phyloP scores from a whole-genome alignment of 2,888 invertebrate species.

The Philopedon plagiatum region DNA sequence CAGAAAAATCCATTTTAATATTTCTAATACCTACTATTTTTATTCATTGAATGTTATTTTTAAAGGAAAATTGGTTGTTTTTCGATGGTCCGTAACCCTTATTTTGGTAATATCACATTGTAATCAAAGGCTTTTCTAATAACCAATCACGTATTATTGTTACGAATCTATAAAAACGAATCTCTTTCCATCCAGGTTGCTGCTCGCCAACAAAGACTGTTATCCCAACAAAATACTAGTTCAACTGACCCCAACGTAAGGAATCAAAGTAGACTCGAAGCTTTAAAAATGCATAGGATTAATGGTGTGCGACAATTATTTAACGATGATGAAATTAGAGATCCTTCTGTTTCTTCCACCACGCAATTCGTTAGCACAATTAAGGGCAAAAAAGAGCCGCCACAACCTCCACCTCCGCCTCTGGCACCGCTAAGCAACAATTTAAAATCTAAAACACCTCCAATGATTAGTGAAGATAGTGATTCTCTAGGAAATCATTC shows the following conservation, averaged over 20 bases:
- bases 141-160: background rate
- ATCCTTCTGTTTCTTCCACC: slow-evolving; percentile 66
- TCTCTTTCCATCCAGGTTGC: slow-evolving; percentile 71
- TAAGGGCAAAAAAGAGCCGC: slow-evolving; percentile 67
- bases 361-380: slow-evolving; percentile 61
- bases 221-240: slow-evolving; percentile 68
- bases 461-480: slow-evolving; percentile 67
- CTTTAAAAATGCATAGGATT: slow-evolving; percentile 62
- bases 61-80: too few species aligned
- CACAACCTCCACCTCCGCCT: slow-evolving; percentile 70
- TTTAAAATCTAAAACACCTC: slow-evolving; percentile 55
- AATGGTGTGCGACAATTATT: slow-evolving; percentile 67
- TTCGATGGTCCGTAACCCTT: too few species aligned
- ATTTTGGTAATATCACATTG: background rate
- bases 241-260: slow-evolving; percentile 49
- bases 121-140: slow-evolving; percentile 3
- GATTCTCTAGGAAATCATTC: slow-evolving; percentile 72
- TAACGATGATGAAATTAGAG: slow-evolving; percentile 65
- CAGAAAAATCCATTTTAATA: too few species aligned
- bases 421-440: slow-evolving; percentile 67
- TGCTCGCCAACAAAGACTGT: slow-evolving; percentile 76
- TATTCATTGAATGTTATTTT: too few species aligned
- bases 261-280: slow-evolving; percentile 62
- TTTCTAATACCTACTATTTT: too few species aligned
- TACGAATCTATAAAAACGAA: too few species aligned